Evolutionary conservation across 2,113 vertebrate genomes (phyloP), one percentile per base, ranked within the genome.

Genomic region (Lepidothrix coronata): DNA sequence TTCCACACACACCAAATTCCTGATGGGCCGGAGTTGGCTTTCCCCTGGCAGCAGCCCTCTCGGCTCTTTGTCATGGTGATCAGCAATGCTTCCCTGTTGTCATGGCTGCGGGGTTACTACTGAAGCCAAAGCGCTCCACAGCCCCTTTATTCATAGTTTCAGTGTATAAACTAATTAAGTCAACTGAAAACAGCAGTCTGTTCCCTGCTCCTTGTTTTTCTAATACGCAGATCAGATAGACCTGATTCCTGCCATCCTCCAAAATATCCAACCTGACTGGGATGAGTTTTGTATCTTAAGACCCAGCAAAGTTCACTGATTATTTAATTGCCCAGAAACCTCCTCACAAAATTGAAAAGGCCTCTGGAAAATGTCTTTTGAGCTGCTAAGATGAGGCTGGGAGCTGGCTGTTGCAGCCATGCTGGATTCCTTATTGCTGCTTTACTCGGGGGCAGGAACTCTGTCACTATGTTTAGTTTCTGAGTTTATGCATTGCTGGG

Each of bases 31-130:
- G 54, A 76, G 76, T 9, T 72, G 18, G 81, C 89, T 89, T 39
- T 63, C 62, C 72, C 22, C 81, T 31, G 55, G 78, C 78, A 63
- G 74, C 70, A 92, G 95, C 85, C 58, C 73, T 84, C 91, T 88
- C 12, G 6, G 5, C 20, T 65, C 93, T 97, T 97, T 97, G 94
- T 96, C 95, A 95, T 96, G 97, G 95, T 95, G 95, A 97, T 96
- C 91, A 77, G 92, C 91, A 96, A 78, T 94, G 94, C 96, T 93
- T 95, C 25, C 2, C 73, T 35, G 97, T 97, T 97, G 97, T 95
- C 97, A 97, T 97, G 97, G 96, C 63, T 95, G 96, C 93, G 17
- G 93, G 88, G 89, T 96, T 95, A 95, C 94, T 62, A 68, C 66
- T 68, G 83, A 83, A 97, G 89, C 96, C 97, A 96, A 78, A 75